Base-by-base conservation (phyloP, 2,797 vertebrate species). In the Microctenopoma lineatum region DNA sequence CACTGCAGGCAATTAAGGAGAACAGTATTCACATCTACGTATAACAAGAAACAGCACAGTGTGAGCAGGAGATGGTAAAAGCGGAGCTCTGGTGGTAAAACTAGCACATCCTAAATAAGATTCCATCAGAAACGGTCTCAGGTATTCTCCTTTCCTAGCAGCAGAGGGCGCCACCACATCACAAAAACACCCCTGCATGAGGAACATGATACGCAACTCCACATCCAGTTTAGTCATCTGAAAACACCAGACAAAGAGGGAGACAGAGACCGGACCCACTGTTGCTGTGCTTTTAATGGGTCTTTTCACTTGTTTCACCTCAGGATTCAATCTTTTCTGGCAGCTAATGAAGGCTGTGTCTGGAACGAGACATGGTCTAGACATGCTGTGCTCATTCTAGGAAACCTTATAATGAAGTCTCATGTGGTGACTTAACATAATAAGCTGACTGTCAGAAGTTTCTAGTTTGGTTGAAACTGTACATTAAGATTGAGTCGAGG, bases 81-180 rank as follows among this genome's bases (percentile, higher is more conserved):
- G 14, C 26, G 57, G 15, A 66, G 42, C 54, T 67, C 65, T 61
- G 34, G 55, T 56, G 51, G 29, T 15, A 64, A 44, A 79, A 67
- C 13, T 3, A 53, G 45, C 45, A 29, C 38, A 55, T 57, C 51
- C 36, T 59, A 44, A 48, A 74, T 45, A 21, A 67, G 48, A 60
- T 41, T 58, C 42, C 45, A 55, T 34, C 36, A 36, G 21, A 25
- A 64, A 44, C 12, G 0, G 13, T 45, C 51, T 0, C 55, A 52
- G 53, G 82, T 77, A 87, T 91, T 92, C 88, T 90, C 73, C 66
- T 81, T 1, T 8, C 3, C 75, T 16, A 68, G 69, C 93, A 92
- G 91, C 90, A 93, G 93, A 93, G 91, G 93, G 93, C 59, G 92
- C 93, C 90, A 93, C 71, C 80, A 81, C 84, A 82, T 82, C 84